phyloP scores from a whole-genome alignment of 2,113 vertebrate species.

The Anarhynchus alexandrinus region DNA sequence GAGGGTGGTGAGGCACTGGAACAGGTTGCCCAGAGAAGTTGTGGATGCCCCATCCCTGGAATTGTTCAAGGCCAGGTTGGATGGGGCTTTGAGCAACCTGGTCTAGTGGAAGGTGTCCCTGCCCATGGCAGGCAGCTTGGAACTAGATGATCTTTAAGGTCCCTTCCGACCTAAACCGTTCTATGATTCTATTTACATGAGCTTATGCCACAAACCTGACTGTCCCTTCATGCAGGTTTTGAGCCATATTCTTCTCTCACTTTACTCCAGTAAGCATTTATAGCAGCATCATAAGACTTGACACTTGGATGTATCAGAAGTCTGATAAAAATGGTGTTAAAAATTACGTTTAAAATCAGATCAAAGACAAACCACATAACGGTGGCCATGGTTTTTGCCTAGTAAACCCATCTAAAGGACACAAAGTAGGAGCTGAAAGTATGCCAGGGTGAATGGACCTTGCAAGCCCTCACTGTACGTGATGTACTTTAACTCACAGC shows the following conservation, averaged over 20 bases:
- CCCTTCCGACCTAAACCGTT: too few species aligned
- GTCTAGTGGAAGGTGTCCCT: too few species aligned
- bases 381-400: neutral
- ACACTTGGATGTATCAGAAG: neutral
- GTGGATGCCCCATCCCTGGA: too few species aligned
- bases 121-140: too few species aligned
- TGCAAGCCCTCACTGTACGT: accelerated
- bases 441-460: neutral
- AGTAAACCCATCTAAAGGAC: neutral
- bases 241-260: neutral
- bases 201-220: neutral
- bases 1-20: too few species aligned
- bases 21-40: too few species aligned
- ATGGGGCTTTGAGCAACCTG: too few species aligned
- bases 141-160: too few species aligned
- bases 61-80: too few species aligned
- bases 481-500: neutral
- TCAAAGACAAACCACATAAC: neutral
- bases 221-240: neutral
- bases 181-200: neutral
- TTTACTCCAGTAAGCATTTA: neutral
- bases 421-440: neutral
- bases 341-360: neutral
- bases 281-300: neutral
- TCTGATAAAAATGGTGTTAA: neutral